Conservation (phyloP, 2,888 invertebrate genomes). For the Drosophila prostipennis region DNA sequence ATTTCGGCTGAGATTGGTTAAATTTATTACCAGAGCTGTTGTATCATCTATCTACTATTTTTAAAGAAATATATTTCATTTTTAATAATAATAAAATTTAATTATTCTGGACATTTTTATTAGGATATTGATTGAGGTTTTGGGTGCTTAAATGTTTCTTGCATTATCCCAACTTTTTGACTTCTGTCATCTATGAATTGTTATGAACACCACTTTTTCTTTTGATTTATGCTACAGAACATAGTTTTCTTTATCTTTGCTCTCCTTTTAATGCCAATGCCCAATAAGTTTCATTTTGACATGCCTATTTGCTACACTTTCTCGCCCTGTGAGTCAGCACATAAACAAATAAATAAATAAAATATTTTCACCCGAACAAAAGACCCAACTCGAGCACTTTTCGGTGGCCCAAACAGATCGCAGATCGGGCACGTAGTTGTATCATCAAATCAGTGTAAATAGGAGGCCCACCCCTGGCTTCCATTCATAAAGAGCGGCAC, state of each 20-base stretch:
- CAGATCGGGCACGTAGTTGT: slow-evolving; percentile 26
- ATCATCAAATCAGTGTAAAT: slow-evolving; percentile 13
- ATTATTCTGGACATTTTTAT: no score
- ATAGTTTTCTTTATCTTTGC: background rate
- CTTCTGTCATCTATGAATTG: no score
- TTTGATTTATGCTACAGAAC: background rate
- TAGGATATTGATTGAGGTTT: no score
- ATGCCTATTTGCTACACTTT: slow-evolving; percentile 63
- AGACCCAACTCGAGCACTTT: slow-evolving; percentile 14
- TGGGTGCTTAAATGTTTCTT: no score
- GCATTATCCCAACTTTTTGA: no score
- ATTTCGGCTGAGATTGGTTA: no score
- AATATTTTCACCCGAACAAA: slow-evolving; percentile 34
- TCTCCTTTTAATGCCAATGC: background rate
- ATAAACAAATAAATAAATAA: slow-evolving; percentile 26
- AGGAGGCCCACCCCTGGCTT: slow-evolving; percentile 28
- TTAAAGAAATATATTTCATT: no score
- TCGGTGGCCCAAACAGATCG: slow-evolving; percentile 21
- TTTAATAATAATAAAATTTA: no score
- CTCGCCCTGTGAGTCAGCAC: slow-evolving; percentile 55
- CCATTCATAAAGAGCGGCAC: slow-evolving; percentile 42
- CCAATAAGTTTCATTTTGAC: slow-evolving; percentile 41
- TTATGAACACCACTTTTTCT: background rate
- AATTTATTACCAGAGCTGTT: no score
- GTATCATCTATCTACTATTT: no score